These are phyloP conservation scores for Melanotaenia duboulayi DNA, from an alignment of 2,113 vertebrate genomes.

Conservation along the genomic window DNA sequence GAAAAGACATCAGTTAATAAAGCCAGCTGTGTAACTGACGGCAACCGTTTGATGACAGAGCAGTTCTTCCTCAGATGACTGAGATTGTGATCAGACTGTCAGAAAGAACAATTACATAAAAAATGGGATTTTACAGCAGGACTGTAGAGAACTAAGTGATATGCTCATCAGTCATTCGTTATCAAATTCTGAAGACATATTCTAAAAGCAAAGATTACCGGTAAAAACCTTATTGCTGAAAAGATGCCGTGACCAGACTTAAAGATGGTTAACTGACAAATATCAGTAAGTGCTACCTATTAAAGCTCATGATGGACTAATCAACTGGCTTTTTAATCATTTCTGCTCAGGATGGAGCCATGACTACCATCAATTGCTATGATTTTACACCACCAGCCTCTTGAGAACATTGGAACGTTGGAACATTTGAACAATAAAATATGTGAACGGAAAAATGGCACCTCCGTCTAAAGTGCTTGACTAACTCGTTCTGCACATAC, in stretches of 20 bases:
- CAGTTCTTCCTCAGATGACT: not conserved
- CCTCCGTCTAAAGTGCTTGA: not conserved
- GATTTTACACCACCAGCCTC: not conserved
- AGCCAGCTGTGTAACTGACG: not conserved
- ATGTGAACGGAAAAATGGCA: constrained; percentile 1
- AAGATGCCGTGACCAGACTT: not conserved
- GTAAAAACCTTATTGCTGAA: not conserved
- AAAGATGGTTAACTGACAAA: not conserved
- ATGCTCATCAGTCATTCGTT: not conserved
- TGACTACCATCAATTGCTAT: not conserved
- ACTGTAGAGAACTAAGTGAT: too few relatives aligned
- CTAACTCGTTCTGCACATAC: constrained; percentile 3
- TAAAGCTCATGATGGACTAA: not conserved
- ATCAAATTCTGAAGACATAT: too few relatives aligned
- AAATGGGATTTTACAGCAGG: not conserved
- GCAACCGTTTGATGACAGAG: not conserved
- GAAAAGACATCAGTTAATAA: not conserved
- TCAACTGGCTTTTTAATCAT: not conserved
- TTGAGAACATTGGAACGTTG: not conserved
- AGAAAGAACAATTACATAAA: constrained; percentile 3
- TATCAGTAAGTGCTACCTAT: not conserved
- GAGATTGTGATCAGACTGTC: not conserved
- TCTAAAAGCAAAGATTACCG: too few relatives aligned
- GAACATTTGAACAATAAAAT: not conserved
- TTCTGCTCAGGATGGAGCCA: not conserved